Base-by-base conservation (phyloP, 2,113 vertebrate species). In the Channa maculata region DNA sequence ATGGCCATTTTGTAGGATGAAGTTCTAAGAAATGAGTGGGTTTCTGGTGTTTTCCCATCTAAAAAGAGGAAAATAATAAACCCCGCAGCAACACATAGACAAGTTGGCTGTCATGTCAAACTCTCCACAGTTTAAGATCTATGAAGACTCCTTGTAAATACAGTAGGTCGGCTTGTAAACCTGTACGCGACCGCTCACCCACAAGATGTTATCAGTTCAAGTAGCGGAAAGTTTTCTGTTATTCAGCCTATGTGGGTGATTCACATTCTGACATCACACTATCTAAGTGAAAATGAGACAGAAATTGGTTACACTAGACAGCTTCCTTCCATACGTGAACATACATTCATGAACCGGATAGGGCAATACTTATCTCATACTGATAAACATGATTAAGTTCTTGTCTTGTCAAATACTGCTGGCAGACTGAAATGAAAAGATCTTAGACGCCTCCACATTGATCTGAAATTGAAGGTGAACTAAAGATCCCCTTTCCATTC, bases 181-280 rank as follows among this genome's bases (percentile, higher is more conserved):
- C 13, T 11, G 2, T 69, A 0, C 1, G 3, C 3, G 10, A 11
- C 14, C 3, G 36, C 9, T 8, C 14, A 14, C n/a, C 6, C 1
- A 24, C 0, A 0, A 46, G 53, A 34, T 7, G 0, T 37, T 65
- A 53, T 65, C 44, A 50, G 8, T 39, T 60, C n/a, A 0, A 48
- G 61, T 12, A 34, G 65, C 49, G 38, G 6, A 36, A 48, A 13
- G 34, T 82, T 77, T 77, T 72, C 64, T 77, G 64, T 76, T 48
- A 80, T 71, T 54, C 64, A 41, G 46, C 3, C 1, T 34, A 3
- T 2, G 49, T 52, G 5, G 43, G 37, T n/a, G 63, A 71, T 38
- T 75, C 34, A 45, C 8, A 52, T 9, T 43, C 7, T 52, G 51
- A 62, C 5, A 33, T 65, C 34, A 67, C 1, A 0, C 60, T 10